A percentile compares a stretch with the other conserved stretches of the same genome.
phyloP scores from a whole-genome alignment of 2,888 invertebrate species.

The Rhagium mordax region DNA sequence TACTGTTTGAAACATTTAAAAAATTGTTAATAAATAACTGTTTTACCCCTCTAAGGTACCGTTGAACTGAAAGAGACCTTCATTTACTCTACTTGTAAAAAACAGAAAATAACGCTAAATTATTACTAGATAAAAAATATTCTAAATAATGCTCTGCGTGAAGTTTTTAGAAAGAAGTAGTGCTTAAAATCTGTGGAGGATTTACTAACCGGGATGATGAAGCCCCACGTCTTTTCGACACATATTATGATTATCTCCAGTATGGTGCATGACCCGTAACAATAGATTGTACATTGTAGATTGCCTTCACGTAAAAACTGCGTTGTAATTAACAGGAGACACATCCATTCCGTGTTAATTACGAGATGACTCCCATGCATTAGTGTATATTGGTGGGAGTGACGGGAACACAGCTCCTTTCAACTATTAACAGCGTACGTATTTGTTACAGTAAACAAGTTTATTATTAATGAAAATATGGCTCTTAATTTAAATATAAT shows the following conservation, averaged over 20 bases:
- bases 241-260: background rate
- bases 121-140: too few relatives aligned
- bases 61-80: too few relatives aligned
- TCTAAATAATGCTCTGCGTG: too few relatives aligned
- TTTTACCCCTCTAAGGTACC: too few relatives aligned
- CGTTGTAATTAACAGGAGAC: slow-evolving; percentile 9
- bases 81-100: too few relatives aligned
- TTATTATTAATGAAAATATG: slow-evolving; percentile 3
- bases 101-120: too few relatives aligned
- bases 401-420: background rate
- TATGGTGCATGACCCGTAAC: slow-evolving; percentile 1
- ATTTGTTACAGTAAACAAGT: slow-evolving; percentile 12
- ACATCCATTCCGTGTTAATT: slow-evolving; percentile 18
- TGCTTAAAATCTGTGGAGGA: too few relatives aligned
- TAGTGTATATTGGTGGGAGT: slow-evolving; percentile 10
- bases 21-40: too few relatives aligned
- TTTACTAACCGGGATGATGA: too few relatives aligned
- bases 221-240: background rate
- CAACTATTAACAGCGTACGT: background rate
- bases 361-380: slow-evolving; percentile 1
- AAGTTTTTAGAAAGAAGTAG: too few relatives aligned
- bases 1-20: too few relatives aligned
- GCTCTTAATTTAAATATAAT: background rate
- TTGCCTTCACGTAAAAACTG: background rate
- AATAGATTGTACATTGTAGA: background rate